A percentile compares a stretch with the other conserved stretches of the same genome.
Conservation (phyloP, 2,888 invertebrate species). For the Pollenia griseotomentosa region DNA sequence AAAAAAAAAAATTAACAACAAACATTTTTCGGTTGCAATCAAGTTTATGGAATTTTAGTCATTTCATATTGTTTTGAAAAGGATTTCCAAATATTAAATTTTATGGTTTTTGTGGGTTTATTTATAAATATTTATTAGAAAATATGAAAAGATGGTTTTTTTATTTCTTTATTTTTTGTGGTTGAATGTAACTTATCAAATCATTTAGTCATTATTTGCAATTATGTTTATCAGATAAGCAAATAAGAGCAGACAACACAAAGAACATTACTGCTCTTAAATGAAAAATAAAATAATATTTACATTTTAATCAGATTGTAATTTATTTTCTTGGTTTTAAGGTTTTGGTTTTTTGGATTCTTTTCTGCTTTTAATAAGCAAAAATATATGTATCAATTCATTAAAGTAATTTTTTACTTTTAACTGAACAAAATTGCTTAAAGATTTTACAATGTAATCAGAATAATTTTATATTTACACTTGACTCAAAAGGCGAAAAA, state of each 20-base stretch:
- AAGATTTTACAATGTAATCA: too few species aligned
- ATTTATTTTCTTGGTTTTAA: not conserved
- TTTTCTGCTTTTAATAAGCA: too few species aligned
- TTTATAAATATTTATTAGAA: not conserved
- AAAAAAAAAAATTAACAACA: slow-evolving; percentile 22
- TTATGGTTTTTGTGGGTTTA: slow-evolving; percentile 41
- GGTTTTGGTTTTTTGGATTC: too few species aligned
- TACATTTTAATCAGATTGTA: slow-evolving; percentile 25
- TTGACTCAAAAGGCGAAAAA: too few species aligned
- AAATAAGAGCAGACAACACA: not conserved
- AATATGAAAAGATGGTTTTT: not conserved
- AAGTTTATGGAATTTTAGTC: slow-evolving; percentile 49
- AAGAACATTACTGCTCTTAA: not conserved
- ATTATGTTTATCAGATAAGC: not conserved
- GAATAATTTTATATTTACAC: too few species aligned
- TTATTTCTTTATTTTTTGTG: not conserved
- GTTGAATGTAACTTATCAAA: slow-evolving; percentile 36
- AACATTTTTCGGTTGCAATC: slow-evolving; percentile 17
- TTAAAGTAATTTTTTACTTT: too few species aligned
- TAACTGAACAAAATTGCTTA: too few species aligned
- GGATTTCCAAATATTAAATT: slow-evolving; percentile 42
- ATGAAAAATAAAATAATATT: slow-evolving; percentile 25
- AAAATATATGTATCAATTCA: too few species aligned
- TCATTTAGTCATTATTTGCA: not conserved
- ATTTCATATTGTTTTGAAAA: slow-evolving; percentile 35